Base-by-base conservation (phyloP, 2,113 vertebrate genomes). In the Prinia subflava region DNA sequence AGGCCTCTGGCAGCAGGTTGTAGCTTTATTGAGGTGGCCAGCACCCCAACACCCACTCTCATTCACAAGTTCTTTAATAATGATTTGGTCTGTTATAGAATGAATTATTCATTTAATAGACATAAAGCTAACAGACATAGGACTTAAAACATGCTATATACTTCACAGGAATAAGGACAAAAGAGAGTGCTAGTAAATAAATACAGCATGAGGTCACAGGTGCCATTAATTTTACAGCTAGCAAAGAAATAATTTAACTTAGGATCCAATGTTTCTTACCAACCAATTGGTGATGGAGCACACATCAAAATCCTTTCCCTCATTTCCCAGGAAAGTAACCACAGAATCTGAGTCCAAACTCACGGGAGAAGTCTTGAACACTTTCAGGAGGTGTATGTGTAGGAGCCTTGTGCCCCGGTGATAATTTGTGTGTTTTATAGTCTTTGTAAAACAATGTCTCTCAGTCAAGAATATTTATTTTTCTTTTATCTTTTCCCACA, bases 171-270 rank as follows among this genome's bases (percentile, higher is more conserved):
- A 63, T 13, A 52, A 64, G 11, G 19, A 42, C 4, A 53, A 64
- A 53, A 53, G 14, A 28, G 18, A 17, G 6, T n/a, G 8, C 10
- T 33, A 14, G 15, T 64, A 23, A 17, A 78, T 53, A 53, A 79
- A 30, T 17, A 18, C 19, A 44, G 47, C 2, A 0, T 0, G 0
- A 23, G 37, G 19, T 7, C 35, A 42, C 53, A 78, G 11, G 9
- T 23, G 14, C 37, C 14, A 28, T 35, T 78, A 42, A 64, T 78
- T 42, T 35, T 53, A 42, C 24, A 64, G 60, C 11, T 64, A n/a
- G 19, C 0, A 0, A 28, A 64, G 11, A 53, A 44, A 55, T 18
- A 6, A 24, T 35, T 44, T 24, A 15, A 53, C 31, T 35, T 15
- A 35, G 39, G 4, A 65, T 18, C 4, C 31, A 53, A 5, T 14